Percentiles rank a stretch among this genome's conserved stretches.
Evolutionary conservation across 2,888 invertebrate genomes (phyloP).

Genomic region (Leptopilina drosophilae): DNA sequence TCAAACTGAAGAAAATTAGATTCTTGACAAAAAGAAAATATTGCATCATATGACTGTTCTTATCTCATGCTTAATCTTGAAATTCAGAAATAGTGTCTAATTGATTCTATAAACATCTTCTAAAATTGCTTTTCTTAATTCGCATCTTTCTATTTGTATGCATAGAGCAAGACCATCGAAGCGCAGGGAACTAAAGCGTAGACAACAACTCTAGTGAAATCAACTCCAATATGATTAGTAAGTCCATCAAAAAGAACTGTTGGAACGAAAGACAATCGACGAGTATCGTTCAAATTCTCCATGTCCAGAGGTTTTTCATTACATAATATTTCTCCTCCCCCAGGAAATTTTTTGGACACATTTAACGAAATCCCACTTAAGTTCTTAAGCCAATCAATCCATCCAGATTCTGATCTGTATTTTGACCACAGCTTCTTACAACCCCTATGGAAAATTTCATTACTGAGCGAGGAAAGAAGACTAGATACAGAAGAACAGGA

Average conservation of each 20-base stretch:
- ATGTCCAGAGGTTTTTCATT: constrained; percentile 47
- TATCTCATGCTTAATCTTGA: not conserved
- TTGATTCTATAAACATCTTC: not conserved
- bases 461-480: constrained; percentile 48
- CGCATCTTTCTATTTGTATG: constrained; percentile 62
- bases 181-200: constrained; percentile 70
- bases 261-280: constrained; percentile 66
- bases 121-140: not conserved
- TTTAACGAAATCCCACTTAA: constrained; percentile 47
- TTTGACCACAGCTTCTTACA: constrained; percentile 57
- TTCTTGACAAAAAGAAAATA: too few species aligned
- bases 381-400: constrained; percentile 19
- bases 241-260: constrained; percentile 66
- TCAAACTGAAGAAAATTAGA: too few species aligned
- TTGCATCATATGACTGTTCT: too few species aligned
- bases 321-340: not conserved
- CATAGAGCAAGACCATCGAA: constrained; percentile 67
- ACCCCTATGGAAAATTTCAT: constrained; percentile 62
- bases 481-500: not conserved
- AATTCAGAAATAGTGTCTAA: constrained; percentile 4
- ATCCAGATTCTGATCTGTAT: constrained; percentile 37
- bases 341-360: constrained; percentile 12
- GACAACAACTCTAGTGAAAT: constrained; percentile 66
- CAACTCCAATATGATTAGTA: constrained; percentile 63
- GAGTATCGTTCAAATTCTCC: constrained; percentile 55